These are phyloP conservation scores for Cyanoderma ruficeps DNA, from an alignment of 2,113 vertebrate species.

Conservation along the genomic window DNA sequence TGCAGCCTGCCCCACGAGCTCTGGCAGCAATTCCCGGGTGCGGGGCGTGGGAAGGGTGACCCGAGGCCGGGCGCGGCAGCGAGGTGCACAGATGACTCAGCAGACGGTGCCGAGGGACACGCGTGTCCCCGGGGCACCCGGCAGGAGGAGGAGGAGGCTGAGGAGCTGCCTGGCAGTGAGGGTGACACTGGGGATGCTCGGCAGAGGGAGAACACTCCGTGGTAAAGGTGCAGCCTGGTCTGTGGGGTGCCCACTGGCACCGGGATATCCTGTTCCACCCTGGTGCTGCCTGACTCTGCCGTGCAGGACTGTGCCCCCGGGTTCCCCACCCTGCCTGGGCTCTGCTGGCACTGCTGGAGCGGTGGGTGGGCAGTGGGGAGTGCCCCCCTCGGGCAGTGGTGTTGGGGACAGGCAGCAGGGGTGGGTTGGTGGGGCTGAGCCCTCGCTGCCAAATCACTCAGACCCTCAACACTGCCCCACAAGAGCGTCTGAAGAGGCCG, in stretches of 20 bases:
- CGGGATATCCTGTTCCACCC: fast-evolving
- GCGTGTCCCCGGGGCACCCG: not conserved
- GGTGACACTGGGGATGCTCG: not conserved
- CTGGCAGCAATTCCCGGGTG: not conserved
- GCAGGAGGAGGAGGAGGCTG: not conserved
- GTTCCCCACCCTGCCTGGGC: not conserved
- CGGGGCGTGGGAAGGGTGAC: not conserved
- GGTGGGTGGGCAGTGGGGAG: not conserved
- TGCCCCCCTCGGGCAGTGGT: not conserved
- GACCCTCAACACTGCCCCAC: fast-evolving
- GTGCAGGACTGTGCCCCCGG: not conserved
- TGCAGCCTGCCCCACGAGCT: not conserved
- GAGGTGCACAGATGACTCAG: not conserved
- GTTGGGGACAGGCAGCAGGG: not conserved
- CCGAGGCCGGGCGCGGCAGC: not conserved
- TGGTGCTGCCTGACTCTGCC: not conserved
- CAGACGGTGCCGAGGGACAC: not conserved
- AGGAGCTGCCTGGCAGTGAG: not conserved
- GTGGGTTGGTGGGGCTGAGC: not conserved
- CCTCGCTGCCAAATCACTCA: fast-evolving
- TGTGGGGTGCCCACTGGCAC: not conserved
- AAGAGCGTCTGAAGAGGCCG: not conserved
- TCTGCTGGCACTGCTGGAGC: fast-evolving
- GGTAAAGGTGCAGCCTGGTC: not conserved
- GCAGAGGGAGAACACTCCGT: not conserved